Conservation (phyloP, 1,140 invertebrate genomes). For the Drosophila cardini region DNA sequence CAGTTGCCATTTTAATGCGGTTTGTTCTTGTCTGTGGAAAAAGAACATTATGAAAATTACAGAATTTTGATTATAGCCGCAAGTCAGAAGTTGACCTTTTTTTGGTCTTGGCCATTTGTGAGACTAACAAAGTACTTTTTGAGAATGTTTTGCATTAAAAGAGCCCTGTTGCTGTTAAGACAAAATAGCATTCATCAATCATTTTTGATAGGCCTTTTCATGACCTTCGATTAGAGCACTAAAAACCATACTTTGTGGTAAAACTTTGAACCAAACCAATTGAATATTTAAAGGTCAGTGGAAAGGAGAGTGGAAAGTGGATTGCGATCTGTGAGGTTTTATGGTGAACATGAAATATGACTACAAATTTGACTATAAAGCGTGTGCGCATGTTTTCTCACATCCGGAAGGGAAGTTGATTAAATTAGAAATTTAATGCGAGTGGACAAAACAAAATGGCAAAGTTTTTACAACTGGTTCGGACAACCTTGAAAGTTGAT, state of each 20-base stretch:
- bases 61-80: constrained; percentile 2
- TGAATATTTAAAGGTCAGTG: constrained; percentile 68
- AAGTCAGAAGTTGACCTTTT: background rate
- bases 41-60: constrained; percentile 17
- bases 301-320: background rate
- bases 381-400: constrained; percentile 2
- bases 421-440: constrained; percentile 79
- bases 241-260: constrained; percentile 28
- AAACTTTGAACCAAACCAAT: constrained; percentile 34
- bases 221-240: constrained; percentile 58
- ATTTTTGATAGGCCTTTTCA: constrained; percentile 50
- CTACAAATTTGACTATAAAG: constrained; percentile 35
- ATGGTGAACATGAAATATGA: constrained; percentile 59
- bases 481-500: constrained; percentile 72
- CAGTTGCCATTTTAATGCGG: constrained; percentile 29
- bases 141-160: background rate
- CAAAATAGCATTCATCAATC: constrained; percentile 62
- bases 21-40: constrained; percentile 3
- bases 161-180: background rate
- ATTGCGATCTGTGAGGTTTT: constrained; percentile 33
- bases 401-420: constrained; percentile 63
- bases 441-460: constrained; percentile 52
- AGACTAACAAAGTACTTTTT: constrained; percentile 1
- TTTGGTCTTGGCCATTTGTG: background rate
- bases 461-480: constrained; percentile 73